phyloP scores from a whole-genome alignment of 2,888 invertebrate genomes.

The Tuberolachnus salignus region DNA sequence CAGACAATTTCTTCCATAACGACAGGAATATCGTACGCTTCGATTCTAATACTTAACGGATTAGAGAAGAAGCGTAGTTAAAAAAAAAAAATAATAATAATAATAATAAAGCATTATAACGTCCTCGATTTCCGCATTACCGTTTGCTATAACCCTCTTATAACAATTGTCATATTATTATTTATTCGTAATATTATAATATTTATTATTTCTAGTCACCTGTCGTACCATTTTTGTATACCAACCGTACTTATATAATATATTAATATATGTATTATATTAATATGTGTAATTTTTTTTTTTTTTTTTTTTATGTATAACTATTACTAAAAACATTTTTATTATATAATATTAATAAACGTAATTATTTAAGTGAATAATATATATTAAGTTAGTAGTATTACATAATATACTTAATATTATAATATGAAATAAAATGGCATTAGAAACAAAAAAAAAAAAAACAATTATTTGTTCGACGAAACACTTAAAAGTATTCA shows the following conservation, averaged over 20 bases:
- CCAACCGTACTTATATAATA: conserved; percentile 2
- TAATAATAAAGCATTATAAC: too few species aligned
- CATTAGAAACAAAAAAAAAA: conserved; percentile 36
- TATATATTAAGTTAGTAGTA: conserved; percentile 19
- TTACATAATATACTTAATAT: neutral
- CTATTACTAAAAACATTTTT: conserved; percentile 12
- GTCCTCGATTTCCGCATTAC: neutral
- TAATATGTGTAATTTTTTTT: neutral
- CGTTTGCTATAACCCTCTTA: neutral
- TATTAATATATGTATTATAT: conserved; percentile 7
- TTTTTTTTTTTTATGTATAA: neutral
- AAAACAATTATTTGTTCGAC: conserved; percentile 5
- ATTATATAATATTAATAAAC: conserved; percentile 12
- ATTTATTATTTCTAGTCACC: conserved; percentile 38
- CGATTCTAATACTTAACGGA: too few species aligned
- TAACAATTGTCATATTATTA: too few species aligned
- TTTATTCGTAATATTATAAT: neutral
- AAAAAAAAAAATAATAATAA: too few species aligned
- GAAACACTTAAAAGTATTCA: conserved; percentile 11
- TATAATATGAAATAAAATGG: conserved; percentile 10
- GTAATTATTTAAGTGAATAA: conserved; percentile 34
- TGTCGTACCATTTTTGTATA: conserved; percentile 35
- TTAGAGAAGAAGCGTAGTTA: neutral
- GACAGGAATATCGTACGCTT: neutral
- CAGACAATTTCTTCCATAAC: neutral